phyloP scores from a whole-genome alignment of 2,888 invertebrate species.

The Dinocampus coccinellae region DNA sequence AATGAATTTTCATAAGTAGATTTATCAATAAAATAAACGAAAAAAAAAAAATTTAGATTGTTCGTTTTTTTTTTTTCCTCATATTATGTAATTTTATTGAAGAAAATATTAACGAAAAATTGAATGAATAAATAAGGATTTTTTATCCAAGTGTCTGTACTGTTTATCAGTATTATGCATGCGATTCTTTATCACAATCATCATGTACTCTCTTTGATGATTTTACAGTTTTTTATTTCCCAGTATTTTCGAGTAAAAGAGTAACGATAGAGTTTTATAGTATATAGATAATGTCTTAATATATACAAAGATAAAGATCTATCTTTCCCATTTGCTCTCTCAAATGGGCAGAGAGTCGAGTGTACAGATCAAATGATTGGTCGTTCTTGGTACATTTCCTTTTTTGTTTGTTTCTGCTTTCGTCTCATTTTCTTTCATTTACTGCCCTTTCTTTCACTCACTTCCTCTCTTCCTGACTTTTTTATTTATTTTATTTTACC shows the following conservation, averaged over 20 bases:
- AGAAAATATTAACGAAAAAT: background rate
- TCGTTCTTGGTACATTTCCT: conserved; percentile 1
- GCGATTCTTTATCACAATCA: conserved; percentile 10
- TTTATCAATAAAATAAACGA: too few relatives aligned
- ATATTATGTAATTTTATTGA: too few relatives aligned
- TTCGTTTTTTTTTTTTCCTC: too few relatives aligned
- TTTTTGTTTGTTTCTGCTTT: background rate
- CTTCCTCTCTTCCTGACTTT: background rate
- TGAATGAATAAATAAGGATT: background rate
- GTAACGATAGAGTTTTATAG: conserved; percentile 7
- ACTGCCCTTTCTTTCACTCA: background rate
- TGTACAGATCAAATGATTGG: conserved; percentile 8
- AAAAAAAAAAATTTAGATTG: too few relatives aligned
- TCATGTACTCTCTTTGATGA: conserved; percentile 24
- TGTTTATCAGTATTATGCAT: background rate
- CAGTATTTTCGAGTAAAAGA: background rate
- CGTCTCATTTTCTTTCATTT: background rate
- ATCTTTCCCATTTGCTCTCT: background rate
- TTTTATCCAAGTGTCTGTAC: background rate
- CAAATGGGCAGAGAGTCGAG: background rate
- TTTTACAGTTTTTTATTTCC: background rate
- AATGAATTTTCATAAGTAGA: too few relatives aligned
- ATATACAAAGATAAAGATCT: background rate
- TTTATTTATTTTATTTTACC: background rate
- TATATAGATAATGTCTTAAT: background rate